A percentile compares a stretch with the other conserved stretches of the same genome.
These are phyloP conservation scores for Apogon hyalosoma DNA, from an alignment of 2,797 vertebrate genomes.

Conservation along the genomic window DNA sequence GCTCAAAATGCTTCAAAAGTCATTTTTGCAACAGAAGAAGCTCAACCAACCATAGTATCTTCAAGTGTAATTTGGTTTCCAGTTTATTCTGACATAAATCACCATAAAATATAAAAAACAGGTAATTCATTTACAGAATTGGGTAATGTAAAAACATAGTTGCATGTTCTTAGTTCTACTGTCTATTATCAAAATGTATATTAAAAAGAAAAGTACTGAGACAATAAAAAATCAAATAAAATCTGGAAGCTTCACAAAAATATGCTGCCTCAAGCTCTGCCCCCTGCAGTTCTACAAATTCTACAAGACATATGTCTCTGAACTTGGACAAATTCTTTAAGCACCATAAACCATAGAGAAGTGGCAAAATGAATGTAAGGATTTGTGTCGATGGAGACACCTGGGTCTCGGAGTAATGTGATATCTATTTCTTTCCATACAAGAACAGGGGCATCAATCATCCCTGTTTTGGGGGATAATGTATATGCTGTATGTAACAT, in stretches of 20 bases:
- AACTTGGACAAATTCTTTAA: constrained; percentile 55
- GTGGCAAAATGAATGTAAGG: constrained; percentile 33
- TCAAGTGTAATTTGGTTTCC: background rate
- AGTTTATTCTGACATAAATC: background rate
- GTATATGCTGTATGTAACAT: constrained; percentile 34
- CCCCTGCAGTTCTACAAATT: constrained; percentile 4
- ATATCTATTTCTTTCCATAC: constrained; percentile 43
- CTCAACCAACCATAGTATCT: background rate
- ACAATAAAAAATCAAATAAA: too few species aligned
- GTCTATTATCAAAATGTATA: too few species aligned
- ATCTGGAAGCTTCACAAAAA: constrained; percentile 3
- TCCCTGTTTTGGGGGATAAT: constrained; percentile 27
- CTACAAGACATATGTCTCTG: constrained; percentile 31
- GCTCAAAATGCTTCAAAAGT: constrained; percentile 25
- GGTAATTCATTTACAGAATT: too few species aligned
- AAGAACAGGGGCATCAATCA: constrained; percentile 60
- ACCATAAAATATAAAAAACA: too few species aligned
- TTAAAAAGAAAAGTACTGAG: too few species aligned
- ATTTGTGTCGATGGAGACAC: constrained; percentile 56
- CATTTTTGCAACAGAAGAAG: constrained; percentile 39
- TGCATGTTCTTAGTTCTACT: too few species aligned
- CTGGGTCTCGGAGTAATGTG: constrained; percentile 48
- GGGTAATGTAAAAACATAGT: too few species aligned
- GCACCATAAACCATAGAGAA: constrained; percentile 45
- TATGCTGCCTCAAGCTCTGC: constrained; percentile 33